These are phyloP conservation scores for Abrostola tripartita DNA, from an alignment of 2,888 invertebrate genomes.

Conservation along the genomic window DNA sequence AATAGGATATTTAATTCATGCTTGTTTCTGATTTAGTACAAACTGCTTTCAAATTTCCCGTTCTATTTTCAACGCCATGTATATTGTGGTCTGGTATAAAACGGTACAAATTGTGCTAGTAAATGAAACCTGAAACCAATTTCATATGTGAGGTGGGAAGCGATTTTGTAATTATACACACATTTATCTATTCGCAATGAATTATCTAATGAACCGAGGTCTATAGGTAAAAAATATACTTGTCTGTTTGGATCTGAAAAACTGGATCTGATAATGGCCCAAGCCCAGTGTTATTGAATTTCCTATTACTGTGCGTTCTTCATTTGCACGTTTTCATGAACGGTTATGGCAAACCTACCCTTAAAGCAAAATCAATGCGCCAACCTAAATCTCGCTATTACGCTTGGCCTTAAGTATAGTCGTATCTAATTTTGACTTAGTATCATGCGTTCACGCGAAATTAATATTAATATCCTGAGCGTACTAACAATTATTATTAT, in stretches of 20 bases:
- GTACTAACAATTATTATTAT: conserved; percentile 6
- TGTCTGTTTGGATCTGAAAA: too few relatives aligned
- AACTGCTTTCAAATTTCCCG: conserved; percentile 23
- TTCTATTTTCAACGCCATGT: conserved; percentile 18
- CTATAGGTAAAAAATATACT: neutral
- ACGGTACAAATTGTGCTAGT: conserved; percentile 33
- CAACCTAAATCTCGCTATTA: conserved; percentile 7
- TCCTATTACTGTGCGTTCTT: too few relatives aligned
- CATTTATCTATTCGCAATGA: conserved; percentile 7
- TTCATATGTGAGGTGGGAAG: conserved; percentile 28
- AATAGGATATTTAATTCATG: too few relatives aligned
- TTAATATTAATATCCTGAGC: conserved; percentile 47
- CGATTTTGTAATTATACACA: conserved; percentile 25
- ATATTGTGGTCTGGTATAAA: conserved; percentile 37
- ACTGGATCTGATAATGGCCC: too few relatives aligned
- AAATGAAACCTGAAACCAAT: conserved; percentile 41
- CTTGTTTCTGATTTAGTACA: too few relatives aligned
- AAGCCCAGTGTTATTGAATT: too few relatives aligned
- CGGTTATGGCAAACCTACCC: neutral
- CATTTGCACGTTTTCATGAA: neutral
- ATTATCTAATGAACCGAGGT: neutral
- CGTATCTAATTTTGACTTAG: conserved; percentile 48
- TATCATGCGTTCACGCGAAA: conserved; percentile 43
- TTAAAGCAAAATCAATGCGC: conserved; percentile 10
- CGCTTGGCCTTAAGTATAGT: conserved; percentile 17